Percentiles rank a stretch among this genome's conserved stretches.
These are phyloP conservation scores for Montifringilla adamsi DNA, from an alignment of 2,113 vertebrate genomes.

Conservation along the genomic window DNA sequence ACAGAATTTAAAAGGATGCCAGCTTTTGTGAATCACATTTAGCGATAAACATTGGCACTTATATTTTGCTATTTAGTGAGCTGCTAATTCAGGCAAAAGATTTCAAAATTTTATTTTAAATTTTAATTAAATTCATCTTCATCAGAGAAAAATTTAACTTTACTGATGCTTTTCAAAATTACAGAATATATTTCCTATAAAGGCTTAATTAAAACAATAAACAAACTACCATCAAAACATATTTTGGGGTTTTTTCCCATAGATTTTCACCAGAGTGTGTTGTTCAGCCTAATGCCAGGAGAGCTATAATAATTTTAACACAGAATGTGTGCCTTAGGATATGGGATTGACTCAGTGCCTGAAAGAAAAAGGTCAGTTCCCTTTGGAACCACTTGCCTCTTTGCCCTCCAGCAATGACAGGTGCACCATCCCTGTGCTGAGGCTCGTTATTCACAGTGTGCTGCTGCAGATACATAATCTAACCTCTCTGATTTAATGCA, in stretches of 20 bases:
- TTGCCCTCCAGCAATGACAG: conserved; percentile 52
- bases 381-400: conserved; percentile 42
- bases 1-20: background rate
- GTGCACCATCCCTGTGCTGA: background rate
- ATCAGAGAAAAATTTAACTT: background rate
- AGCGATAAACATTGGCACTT: background rate
- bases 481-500: background rate
- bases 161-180: background rate
- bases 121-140: background rate
- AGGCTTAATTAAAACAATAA: background rate
- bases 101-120: background rate
- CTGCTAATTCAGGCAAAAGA: background rate
- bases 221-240: background rate
- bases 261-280: conserved; percentile 9
- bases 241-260: background rate
- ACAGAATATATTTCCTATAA: background rate
- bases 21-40: background rate
- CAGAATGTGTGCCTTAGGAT: conserved; percentile 58
- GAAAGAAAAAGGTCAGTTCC: conserved; percentile 61
- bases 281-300: conserved; percentile 22
- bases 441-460: conserved; percentile 7
- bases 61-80: background rate
- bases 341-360: conserved; percentile 37
- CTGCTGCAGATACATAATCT: background rate
- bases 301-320: conserved; percentile 26